These are phyloP conservation scores for Drosophila yakuba DNA, from an alignment of 1,140 invertebrate genomes.

Conservation along the genomic window DNA sequence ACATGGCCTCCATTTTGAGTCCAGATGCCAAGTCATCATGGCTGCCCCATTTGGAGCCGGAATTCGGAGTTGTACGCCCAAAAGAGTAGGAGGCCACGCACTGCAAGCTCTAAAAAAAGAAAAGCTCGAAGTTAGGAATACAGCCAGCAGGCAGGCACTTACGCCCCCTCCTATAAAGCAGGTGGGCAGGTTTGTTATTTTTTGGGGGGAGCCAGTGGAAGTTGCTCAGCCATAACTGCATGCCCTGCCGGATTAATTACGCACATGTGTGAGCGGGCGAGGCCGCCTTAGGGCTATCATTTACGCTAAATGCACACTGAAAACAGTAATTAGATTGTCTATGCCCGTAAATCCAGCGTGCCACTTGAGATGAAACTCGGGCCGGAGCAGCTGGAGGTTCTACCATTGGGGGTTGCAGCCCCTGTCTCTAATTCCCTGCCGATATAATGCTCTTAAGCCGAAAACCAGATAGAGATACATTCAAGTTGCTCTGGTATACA, in stretches of 20 bases:
- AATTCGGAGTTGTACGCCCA: constrained; percentile 12
- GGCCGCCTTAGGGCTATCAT: constrained; percentile 53
- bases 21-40: constrained; percentile 73
- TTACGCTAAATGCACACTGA: constrained; percentile 75
- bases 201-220: constrained; percentile 23
- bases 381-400: constrained; percentile 32
- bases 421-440: constrained; percentile 7
- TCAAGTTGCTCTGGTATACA: constrained; percentile 11
- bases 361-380: constrained; percentile 38
- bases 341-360: constrained; percentile 55
- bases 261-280: constrained; percentile 37
- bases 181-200: constrained; percentile 41
- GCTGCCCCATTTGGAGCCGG: constrained; percentile 23
- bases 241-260: constrained; percentile 40
- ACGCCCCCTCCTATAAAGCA: constrained; percentile 34
- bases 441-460: constrained; percentile 67
- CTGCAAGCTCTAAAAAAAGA: constrained; percentile 32
- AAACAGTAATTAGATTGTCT: constrained; percentile 75
- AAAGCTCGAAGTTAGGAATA: constrained; percentile 12
- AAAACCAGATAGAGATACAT: constrained; percentile 42
- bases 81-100: constrained; percentile 65
- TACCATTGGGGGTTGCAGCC: constrained; percentile 59
- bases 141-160: background rate
- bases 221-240: constrained; percentile 59
- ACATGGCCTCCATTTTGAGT: constrained; percentile 45